These are phyloP conservation scores for Neofelis nebulosa DNA, from an alignment of 2,113 vertebrate species.

Conservation along the genomic window DNA sequence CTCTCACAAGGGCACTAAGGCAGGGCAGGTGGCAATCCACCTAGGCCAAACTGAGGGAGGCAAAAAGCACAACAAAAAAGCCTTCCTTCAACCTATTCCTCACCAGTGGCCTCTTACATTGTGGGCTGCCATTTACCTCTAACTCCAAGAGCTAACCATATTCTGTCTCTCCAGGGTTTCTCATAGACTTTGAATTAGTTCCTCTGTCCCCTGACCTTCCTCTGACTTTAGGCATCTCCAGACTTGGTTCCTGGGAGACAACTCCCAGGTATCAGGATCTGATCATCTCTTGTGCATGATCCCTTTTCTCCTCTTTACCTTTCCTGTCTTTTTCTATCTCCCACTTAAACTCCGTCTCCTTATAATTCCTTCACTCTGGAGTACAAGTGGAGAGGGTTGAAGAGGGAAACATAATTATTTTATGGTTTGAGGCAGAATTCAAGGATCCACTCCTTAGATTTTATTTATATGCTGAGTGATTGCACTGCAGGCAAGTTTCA, in stretches of 20 bases:
- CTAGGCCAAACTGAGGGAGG: neutral
- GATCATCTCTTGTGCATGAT: neutral
- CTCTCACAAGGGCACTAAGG: neutral
- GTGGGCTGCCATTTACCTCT: neutral
- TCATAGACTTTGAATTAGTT: neutral
- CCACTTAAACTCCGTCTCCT: neutral
- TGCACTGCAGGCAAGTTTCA: neutral
- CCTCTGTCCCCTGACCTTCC: neutral
- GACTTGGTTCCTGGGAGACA: neutral
- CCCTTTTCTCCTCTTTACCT: neutral
- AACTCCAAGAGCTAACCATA: neutral
- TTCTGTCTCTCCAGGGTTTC: neutral
- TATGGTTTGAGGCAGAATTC: neutral
- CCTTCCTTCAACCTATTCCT: neutral
- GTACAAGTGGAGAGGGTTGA: neutral
- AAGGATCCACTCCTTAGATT: neutral
- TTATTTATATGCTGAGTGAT: slow-evolving; percentile 12
- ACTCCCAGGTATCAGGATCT: neutral
- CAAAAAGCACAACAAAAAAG: neutral
- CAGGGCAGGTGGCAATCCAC: neutral
- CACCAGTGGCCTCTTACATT: neutral
- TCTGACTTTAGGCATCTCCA: neutral
- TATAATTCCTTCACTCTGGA: neutral
- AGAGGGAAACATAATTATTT: slow-evolving; percentile 30
- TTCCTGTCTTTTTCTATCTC: neutral